A percentile compares a stretch with the other conserved stretches of the same genome.
Conservation (phyloP, 2,113 vertebrate genomes). For the Cynopterus brachyotis region DNA sequence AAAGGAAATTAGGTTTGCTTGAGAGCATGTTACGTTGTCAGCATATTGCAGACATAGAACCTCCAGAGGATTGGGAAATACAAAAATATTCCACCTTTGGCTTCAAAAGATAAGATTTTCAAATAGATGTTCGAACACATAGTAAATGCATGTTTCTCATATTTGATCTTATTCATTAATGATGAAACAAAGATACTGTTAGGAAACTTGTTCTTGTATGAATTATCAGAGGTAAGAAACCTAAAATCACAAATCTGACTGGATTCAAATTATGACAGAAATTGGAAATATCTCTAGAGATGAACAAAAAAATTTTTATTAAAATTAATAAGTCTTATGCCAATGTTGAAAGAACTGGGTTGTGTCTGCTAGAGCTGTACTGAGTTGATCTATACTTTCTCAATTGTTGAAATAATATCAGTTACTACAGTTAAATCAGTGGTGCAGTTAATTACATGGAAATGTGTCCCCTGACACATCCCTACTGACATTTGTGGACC, state of each 20-base stretch:
- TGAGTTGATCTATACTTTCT: background rate
- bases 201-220: conserved; percentile 37
- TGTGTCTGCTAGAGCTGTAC: background rate
- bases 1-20: conserved; percentile 80
- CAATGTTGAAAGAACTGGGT: background rate
- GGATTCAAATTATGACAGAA: conserved; percentile 43
- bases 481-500: background rate
- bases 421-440: background rate
- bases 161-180: conserved; percentile 67
- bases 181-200: conserved; percentile 55
- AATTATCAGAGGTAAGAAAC: conserved; percentile 55
- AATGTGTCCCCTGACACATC: background rate
- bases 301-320: conserved; percentile 27
- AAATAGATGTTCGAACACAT: conserved; percentile 60
- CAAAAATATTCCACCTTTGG: conserved; percentile 70
- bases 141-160: conserved; percentile 65
- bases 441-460: background rate
- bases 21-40: conserved; percentile 67
- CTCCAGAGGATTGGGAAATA: conserved; percentile 52
- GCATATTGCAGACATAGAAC: conserved; percentile 47
- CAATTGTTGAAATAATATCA: background rate
- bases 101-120: conserved; percentile 79
- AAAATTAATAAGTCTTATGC: conserved; percentile 36
- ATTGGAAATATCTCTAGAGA: conserved; percentile 23
- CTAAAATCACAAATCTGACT: conserved; percentile 23